Percentiles rank a stretch among this genome's conserved stretches.
These are phyloP conservation scores for Anguilla megastoma DNA, from an alignment of 2,797 vertebrate genomes.

Conservation along the genomic window DNA sequence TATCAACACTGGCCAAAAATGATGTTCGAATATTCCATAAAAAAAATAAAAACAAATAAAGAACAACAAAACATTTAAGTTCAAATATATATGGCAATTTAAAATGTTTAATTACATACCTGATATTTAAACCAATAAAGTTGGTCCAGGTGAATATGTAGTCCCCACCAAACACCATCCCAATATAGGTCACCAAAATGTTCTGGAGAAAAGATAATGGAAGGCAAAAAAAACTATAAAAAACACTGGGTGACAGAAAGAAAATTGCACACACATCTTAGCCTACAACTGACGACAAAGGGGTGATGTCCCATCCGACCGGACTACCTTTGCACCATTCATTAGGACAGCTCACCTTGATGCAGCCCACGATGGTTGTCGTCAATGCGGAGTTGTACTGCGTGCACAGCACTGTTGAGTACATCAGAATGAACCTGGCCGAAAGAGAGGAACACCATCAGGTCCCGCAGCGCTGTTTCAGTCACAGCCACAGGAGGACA, in stretches of 20 bases:
- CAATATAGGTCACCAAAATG: constrained; percentile 93
- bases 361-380: constrained; percentile 94
- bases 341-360: constrained; percentile 78
- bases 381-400: constrained; percentile 96
- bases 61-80: too few species aligned
- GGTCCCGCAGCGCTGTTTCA: not conserved
- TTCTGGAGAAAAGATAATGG: constrained; percentile 74
- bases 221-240: not conserved
- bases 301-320: not conserved
- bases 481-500: not conserved
- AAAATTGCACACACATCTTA: not conserved
- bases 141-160: constrained; percentile 98
- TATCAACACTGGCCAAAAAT: not conserved
- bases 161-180: constrained; percentile 96
- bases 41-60: too few species aligned
- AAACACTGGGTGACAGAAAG: not conserved
- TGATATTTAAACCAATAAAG: constrained; percentile 95
- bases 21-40: too few species aligned
- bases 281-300: not conserved
- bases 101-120: constrained; percentile 65
- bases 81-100: too few species aligned
- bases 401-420: constrained; percentile 91
- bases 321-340: not conserved
- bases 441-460: constrained; percentile 5
- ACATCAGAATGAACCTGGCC: constrained; percentile 90